phyloP scores from a whole-genome alignment of 2,113 vertebrate species.

The Morone saxatilis region DNA sequence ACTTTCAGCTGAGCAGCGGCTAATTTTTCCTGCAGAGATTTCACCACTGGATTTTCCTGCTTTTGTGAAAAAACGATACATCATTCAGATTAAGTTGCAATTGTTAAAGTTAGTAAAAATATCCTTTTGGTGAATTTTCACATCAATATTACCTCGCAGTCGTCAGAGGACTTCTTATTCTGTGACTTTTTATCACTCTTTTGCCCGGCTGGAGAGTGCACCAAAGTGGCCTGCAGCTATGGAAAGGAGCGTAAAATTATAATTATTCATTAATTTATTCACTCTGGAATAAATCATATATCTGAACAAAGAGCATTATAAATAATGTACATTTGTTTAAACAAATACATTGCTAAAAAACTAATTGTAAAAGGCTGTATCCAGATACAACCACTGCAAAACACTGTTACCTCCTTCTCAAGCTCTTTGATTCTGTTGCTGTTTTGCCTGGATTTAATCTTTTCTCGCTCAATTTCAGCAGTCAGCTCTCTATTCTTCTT shows the following conservation, averaged over 20 bases:
- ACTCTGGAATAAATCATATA: background rate
- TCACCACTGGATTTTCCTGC: constrained; percentile 86
- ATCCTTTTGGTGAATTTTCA: background rate
- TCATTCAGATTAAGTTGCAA: background rate
- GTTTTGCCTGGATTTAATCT: constrained; percentile 87
- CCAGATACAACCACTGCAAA: background rate
- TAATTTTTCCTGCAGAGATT: constrained; percentile 90
- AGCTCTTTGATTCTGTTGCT: constrained; percentile 87
- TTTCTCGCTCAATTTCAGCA: constrained; percentile 87
- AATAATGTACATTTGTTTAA: background rate
- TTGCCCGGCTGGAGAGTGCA: constrained; percentile 65
- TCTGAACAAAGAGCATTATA: background rate
- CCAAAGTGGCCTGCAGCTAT: constrained; percentile 82
- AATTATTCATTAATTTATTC: background rate
- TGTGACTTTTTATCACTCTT: constrained; percentile 65
- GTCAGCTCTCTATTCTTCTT: constrained; percentile 90
- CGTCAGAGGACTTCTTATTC: constrained; percentile 63
- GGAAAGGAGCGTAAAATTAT: background rate
- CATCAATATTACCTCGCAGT: constrained; percentile 60
- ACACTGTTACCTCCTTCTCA: constrained; percentile 88
- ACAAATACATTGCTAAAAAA: background rate
- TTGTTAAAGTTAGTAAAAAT: background rate
- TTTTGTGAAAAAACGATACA: constrained; percentile 3
- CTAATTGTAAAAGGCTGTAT: background rate
- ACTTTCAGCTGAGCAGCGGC: constrained; percentile 87